Base-by-base conservation (phyloP, 2,888 invertebrate genomes). In the Cheilosia soror region DNA sequence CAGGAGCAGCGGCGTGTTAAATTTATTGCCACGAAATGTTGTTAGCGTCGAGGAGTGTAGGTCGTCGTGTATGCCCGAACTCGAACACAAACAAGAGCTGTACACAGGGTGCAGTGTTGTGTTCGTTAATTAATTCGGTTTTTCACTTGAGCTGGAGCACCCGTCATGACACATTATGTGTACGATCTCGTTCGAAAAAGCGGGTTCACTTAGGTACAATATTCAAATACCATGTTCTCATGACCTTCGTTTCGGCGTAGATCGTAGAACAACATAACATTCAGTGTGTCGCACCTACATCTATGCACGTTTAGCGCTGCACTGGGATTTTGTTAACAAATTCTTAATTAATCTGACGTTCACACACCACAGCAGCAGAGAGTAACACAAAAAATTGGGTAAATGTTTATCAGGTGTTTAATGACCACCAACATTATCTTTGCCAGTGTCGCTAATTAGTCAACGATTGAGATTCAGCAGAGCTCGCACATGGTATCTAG, bases 141-240 rank as follows among this genome's bases (percentile, higher is more conserved):
- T 58, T 58, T 69, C n/a, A 37, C 20, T 58, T 47, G 47, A 40
- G 40, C 42, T 42, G 11, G 13, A 31, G 42, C 6, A n/a, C 55
- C 31, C 31, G 44, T 11, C 42, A 68, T 58, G 69, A 58, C 69
- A 58, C 49, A 33, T 47, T 49, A 20, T 5, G 55, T 31, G 27
- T 3, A 25, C 6, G 13, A 11, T 25, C 11, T 51, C 13, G 51
- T 25, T 33, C 31, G 55, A n/a, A 55, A 25, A 55, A 31, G 13
- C 33, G 27, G 57, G 27, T 68, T 42, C 68, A 37, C 29, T 40
- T 31, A 29, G 20, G 20, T 51, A 33, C 15, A 2, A 73, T 78
- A 83, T 83, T 83, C 68, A 83, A 83, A 83, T 83, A 83, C 51
- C 79, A 79, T 63, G 51, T 83, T 83, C 83, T 69, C 83, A 83